Conservation (phyloP, 2,797 vertebrate species). For the Podarcis lilfordi region DNA sequence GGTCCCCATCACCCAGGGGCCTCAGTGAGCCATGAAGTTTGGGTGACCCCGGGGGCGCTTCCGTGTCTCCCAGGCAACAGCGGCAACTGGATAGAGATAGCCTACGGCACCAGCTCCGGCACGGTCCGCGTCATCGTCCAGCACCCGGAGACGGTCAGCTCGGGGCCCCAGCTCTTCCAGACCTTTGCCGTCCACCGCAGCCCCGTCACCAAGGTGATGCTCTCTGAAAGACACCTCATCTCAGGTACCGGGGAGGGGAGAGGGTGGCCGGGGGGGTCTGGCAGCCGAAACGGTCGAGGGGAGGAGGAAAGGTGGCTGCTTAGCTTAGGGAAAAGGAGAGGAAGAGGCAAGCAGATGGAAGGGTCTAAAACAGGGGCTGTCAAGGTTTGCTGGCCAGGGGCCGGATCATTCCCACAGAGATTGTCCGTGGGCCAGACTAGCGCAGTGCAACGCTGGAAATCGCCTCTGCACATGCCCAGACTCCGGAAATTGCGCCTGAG, state of each 20-base stretch:
- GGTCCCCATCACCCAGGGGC: background rate
- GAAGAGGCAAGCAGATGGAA: too few species aligned
- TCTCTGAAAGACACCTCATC: conserved; percentile 92
- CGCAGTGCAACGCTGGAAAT: too few species aligned
- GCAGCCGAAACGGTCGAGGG: too few species aligned
- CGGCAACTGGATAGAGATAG: conserved; percentile 95
- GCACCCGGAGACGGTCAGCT: conserved; percentile 92
- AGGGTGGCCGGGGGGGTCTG: rapidly evolving
- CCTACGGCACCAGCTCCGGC: conserved; percentile 91
- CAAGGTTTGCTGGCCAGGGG: too few species aligned
- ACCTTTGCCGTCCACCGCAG: conserved; percentile 94
- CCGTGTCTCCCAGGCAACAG: conserved; percentile 83
- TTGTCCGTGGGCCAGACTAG: too few species aligned
- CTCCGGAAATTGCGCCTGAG: too few species aligned
- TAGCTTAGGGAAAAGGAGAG: too few species aligned
- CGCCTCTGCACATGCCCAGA: too few species aligned
- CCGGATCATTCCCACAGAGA: too few species aligned
- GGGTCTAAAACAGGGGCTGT: too few species aligned
- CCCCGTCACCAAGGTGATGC: conserved; percentile 92
- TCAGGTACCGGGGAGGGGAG: conserved; percentile 65
- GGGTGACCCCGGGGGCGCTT: background rate
- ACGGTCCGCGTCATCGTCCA: conserved; percentile 91
- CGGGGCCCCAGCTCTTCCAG: conserved; percentile 93
- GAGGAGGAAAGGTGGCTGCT: too few species aligned
- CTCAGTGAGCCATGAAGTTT: too few species aligned